Base-by-base conservation (phyloP, 2,888 invertebrate species). In the Pocota personata region DNA sequence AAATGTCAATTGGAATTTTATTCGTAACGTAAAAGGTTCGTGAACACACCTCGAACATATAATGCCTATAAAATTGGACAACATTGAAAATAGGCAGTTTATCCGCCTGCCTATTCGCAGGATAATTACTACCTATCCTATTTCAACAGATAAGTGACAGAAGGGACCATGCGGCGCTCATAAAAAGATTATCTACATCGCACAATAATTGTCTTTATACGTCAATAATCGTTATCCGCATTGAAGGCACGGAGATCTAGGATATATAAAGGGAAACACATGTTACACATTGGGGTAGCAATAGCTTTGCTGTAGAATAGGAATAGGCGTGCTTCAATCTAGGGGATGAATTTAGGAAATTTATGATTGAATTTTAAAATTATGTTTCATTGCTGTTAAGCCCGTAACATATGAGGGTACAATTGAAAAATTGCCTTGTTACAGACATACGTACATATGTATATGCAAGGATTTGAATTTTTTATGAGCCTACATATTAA, bases 181-280 rank as follows among this genome's bases (percentile, higher is more conserved):
- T 62, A 62, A 73, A 62, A 62, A 62, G 35, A 73, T 73, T 73
- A 73, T 73, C 73, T 73, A 52, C 73, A 73, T 62, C 52, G 30
- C 14, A 66, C 48, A 66, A 48, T 55, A 57, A 75, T 75, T 66
- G 55, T 48, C 46, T 57, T 57, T 48, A 66, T 66, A 66, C 55
- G 55, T 46, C 69, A 76, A 76, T 76, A 76, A 76, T 73, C 73
- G 62, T 52, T 73, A 73, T 73, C 52, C 37, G 16, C 62, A 40
- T 14, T 52, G 14, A 27, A 30, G n/a, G 60, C 16, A 52, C 52
- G n/a, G 40, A 27, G 14, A 69, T 32, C 52, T 40, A 27, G 52
- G 62, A 19, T n/a, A 43, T 52, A 52, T 40, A 52, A 62, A 75
- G 12, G 14, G 48, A 57, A 57, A 52, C 55, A 48, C 32, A 66